Conservation (phyloP, 1,140 invertebrate genomes). For the Watersipora subatra region DNA sequence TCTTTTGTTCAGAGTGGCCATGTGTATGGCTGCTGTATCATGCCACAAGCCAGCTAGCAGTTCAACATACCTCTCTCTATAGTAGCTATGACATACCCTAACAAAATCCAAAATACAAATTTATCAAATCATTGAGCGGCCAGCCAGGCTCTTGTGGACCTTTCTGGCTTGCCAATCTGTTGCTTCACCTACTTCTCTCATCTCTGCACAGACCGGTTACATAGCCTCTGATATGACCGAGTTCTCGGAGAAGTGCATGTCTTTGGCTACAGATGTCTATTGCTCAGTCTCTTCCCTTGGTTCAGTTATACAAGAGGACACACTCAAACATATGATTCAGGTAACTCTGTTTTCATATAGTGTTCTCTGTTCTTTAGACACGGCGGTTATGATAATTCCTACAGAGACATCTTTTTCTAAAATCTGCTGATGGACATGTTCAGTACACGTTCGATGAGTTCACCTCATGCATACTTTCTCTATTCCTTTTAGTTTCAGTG, state of each 20-base stretch:
- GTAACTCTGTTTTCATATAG: neutral
- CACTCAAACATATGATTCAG: neutral
- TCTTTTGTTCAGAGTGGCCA: too few relatives aligned
- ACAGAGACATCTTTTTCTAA: neutral
- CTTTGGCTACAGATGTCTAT: neutral
- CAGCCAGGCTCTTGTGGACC: too few relatives aligned
- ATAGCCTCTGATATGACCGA: neutral
- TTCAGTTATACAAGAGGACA: neutral
- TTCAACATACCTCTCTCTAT: too few relatives aligned
- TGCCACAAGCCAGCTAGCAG: too few relatives aligned
- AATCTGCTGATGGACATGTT: neutral
- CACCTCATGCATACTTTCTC: neutral
- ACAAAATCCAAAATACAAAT: too few relatives aligned
- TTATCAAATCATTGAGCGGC: too few relatives aligned
- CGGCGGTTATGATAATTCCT: neutral
- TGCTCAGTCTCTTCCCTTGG: neutral
- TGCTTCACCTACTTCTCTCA: too few relatives aligned
- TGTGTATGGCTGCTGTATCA: too few relatives aligned
- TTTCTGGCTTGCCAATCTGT: too few relatives aligned
- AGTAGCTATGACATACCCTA: too few relatives aligned
- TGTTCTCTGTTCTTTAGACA: neutral
- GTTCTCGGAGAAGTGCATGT: constrained; percentile 2
- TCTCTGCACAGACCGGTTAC: neutral
- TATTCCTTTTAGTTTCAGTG: too few relatives aligned
- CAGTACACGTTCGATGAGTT: neutral